Evolutionary conservation across 2,888 invertebrate species (phyloP).

Genomic region (Magallana nippona): DNA sequence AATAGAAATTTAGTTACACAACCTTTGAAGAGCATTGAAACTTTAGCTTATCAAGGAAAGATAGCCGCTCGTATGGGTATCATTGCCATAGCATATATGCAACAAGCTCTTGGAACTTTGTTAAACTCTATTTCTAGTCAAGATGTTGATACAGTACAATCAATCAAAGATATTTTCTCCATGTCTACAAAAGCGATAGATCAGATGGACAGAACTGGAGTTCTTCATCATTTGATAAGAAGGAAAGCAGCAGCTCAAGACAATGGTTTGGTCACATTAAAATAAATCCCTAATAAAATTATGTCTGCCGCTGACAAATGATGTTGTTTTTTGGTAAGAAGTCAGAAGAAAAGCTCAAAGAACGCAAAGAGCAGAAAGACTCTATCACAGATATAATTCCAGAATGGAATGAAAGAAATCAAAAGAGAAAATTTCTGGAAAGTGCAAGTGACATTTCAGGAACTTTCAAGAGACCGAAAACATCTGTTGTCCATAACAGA

Average conservation of each 20-base stretch:
- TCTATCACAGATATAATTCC: constrained; percentile 45
- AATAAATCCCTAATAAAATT: constrained; percentile 46
- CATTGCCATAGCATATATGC: constrained; percentile 40
- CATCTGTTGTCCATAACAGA: no score
- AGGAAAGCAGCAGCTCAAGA: constrained; percentile 51
- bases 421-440: background rate
- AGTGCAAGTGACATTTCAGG: no score
- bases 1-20: no score
- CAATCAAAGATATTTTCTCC: constrained; percentile 49
- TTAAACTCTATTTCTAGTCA: constrained; percentile 41
- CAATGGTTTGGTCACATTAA: constrained; percentile 43
- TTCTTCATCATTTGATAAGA: constrained; percentile 51
- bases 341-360: constrained; percentile 47
- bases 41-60: no score
- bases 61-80: no score
- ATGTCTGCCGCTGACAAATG: constrained; percentile 43
- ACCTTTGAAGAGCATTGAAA: no score
- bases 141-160: constrained; percentile 43
- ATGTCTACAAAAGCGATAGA: constrained; percentile 51
- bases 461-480: no score
- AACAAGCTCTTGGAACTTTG: constrained; percentile 49
- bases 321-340: constrained; percentile 51
- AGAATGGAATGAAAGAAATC: constrained; percentile 37
- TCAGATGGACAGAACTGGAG: constrained; percentile 42
- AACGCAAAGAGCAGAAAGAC: constrained; percentile 52